Percentiles rank a stretch among this genome's conserved stretches.
Evolutionary conservation across 2,797 vertebrate species (phyloP).

Genomic region (Carapus acus): DNA sequence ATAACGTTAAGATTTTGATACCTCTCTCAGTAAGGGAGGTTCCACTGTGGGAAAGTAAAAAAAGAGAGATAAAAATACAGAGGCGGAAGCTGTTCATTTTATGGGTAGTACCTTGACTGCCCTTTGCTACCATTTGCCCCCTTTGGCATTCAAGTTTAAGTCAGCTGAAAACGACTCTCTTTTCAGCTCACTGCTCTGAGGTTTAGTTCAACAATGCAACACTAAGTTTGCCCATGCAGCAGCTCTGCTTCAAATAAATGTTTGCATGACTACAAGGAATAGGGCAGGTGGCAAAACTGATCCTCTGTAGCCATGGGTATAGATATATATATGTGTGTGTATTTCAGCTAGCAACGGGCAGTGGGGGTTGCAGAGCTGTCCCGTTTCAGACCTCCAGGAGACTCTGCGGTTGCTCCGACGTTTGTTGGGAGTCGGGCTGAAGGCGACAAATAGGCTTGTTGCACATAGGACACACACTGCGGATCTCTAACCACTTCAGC

Average conservation of each 20-base stretch:
- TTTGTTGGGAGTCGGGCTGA: conserved; percentile 54
- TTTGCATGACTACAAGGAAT: conserved; percentile 14
- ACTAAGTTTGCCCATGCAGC: conserved; percentile 5
- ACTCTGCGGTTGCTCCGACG: conserved; percentile 57
- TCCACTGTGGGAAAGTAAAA: no score
- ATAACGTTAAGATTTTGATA: no score
- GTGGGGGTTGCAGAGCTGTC: no score
- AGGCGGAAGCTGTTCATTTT: no score
- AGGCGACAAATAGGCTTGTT: conserved; percentile 76
- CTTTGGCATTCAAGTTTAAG: neutral
- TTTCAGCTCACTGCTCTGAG: conserved; percentile 6
- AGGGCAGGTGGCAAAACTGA: conserved; percentile 8
- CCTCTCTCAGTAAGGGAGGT: no score
- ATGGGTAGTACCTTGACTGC: no score
- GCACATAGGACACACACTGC: conserved; percentile 80
- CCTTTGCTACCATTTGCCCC: no score
- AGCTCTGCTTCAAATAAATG: conserved; percentile 27
- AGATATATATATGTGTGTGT: no score
- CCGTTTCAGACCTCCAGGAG: conserved; percentile 65
- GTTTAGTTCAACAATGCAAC: neutral
- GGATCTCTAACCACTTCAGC: conserved; percentile 79
- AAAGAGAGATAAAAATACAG: no score
- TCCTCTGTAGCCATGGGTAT: no score
- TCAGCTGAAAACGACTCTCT: neutral
- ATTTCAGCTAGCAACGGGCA: no score